These are phyloP conservation scores for Montipora foliosa DNA, from an alignment of 64 coral and sea anemone genomes.

Conservation along the genomic window DNA sequence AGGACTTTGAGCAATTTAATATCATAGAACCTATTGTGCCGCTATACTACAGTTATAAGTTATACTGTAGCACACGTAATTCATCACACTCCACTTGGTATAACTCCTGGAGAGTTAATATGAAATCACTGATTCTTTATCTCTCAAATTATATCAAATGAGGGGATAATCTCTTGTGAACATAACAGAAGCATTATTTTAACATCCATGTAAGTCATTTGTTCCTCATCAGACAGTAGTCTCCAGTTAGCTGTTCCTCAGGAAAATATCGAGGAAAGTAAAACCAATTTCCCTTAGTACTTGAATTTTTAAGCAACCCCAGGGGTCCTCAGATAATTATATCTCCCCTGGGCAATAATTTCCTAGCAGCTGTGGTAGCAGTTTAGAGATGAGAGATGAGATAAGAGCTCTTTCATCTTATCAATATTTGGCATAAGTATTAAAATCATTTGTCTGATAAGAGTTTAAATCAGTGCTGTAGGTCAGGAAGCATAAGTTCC, in stretches of 20 bases:
- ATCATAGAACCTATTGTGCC: neutral
- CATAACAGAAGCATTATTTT: neutral
- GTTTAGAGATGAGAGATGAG: neutral
- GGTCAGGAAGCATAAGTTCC: no score
- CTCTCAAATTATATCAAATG: neutral
- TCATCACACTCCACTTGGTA: neutral
- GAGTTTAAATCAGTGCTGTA: neutral
- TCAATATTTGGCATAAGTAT: neutral
- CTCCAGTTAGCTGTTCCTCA: neutral
- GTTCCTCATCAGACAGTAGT: neutral
- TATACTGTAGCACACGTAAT: neutral
- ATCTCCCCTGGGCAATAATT: no score
- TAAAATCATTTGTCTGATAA: neutral
- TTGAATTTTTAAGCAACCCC: neutral
- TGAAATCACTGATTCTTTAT: neutral
- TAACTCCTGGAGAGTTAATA: conserved; percentile 1
- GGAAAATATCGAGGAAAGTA: neutral
- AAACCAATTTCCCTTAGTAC: neutral
- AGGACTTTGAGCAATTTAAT: neutral
- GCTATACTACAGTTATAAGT: neutral
- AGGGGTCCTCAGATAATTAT: neutral
- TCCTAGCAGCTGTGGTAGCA: neutral
- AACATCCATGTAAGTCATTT: neutral
- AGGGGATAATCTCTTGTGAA: neutral
- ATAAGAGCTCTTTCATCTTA: neutral